These are phyloP conservation scores for Helarctos malayanus DNA, from an alignment of 2,797 vertebrate species.

Conservation along the genomic window DNA sequence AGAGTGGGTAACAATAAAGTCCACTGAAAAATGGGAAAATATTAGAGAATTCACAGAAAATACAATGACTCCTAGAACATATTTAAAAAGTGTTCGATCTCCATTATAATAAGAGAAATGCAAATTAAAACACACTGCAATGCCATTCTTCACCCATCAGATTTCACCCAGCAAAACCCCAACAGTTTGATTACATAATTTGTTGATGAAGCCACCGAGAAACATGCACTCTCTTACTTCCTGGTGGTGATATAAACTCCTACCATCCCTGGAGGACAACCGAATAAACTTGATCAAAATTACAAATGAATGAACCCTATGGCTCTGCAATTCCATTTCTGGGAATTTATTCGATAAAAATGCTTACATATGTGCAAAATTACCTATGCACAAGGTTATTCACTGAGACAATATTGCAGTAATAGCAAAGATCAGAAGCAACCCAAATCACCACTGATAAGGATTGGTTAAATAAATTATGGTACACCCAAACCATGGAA, in stretches of 20 bases:
- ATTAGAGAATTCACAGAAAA: conserved; percentile 53
- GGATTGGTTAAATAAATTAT: conserved; percentile 12
- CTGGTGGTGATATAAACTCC: conserved; percentile 25
- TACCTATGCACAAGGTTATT: background rate
- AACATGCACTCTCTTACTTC: conserved; percentile 9
- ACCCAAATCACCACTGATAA: conserved; percentile 55
- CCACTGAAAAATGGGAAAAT: conserved; percentile 49
- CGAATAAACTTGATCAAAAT: conserved; percentile 68
- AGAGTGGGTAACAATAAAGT: conserved; percentile 37
- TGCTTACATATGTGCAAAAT: conserved; percentile 35
- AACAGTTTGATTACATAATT: conserved; percentile 45
- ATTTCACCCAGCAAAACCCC: conserved; percentile 16
- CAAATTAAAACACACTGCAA: conserved; percentile 67
- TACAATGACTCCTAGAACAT: conserved; percentile 25
- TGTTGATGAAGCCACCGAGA: conserved; percentile 22
- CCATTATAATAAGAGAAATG: conserved; percentile 55
- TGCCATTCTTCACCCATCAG: conserved; percentile 63
- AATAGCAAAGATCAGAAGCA: conserved; percentile 29
- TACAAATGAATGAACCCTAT: conserved; percentile 41
- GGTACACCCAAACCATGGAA: background rate
- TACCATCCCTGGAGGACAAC: background rate
- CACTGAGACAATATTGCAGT: conserved; percentile 10
- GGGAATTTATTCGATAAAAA: conserved; percentile 61
- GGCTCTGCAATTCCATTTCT: conserved; percentile 55
- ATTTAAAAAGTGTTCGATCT: conserved; percentile 54